A percentile compares a stretch with the other conserved stretches of the same genome.
Conservation (phyloP, 2,113 vertebrate species). For the Helogale parvula region DNA sequence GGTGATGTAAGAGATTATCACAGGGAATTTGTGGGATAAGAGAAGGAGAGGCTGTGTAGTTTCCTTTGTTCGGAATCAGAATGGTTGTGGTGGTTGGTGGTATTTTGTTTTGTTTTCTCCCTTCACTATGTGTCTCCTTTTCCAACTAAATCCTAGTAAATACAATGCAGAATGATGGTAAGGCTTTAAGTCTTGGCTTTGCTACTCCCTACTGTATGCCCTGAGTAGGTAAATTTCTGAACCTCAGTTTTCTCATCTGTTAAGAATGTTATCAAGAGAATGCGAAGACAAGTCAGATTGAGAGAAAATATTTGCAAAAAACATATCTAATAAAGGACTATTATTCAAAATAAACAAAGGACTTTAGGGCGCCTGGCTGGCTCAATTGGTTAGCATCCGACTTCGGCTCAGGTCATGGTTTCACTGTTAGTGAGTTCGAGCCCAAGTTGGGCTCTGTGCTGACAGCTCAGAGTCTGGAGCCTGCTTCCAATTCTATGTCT, state of each 20-base stretch:
- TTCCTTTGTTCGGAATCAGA: neutral
- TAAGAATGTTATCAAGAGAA: constrained; percentile 1
- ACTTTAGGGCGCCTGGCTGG: neutral
- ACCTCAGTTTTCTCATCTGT: neutral
- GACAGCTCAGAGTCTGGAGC: no score
- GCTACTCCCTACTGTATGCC: neutral
- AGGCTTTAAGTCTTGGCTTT: neutral
- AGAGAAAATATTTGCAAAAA: neutral
- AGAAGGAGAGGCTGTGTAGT: neutral
- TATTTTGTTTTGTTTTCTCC: neutral
- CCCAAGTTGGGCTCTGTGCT: no score
- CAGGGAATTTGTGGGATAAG: neutral
- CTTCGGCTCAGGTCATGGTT: no score
- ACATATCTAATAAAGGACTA: neutral
- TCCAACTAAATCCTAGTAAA: neutral
- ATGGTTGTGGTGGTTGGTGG: neutral
- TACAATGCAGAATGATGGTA: neutral
- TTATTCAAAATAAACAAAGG: neutral
- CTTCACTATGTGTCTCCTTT: constrained; percentile 13
- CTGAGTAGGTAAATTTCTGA: neutral
- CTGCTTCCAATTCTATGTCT: no score
- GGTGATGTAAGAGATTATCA: neutral
- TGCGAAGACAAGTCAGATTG: neutral
- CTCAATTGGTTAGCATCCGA: no score
- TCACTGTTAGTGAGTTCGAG: no score